phyloP scores from a whole-genome alignment of 2,797 vertebrate genomes.

The Limosa lapponica region DNA sequence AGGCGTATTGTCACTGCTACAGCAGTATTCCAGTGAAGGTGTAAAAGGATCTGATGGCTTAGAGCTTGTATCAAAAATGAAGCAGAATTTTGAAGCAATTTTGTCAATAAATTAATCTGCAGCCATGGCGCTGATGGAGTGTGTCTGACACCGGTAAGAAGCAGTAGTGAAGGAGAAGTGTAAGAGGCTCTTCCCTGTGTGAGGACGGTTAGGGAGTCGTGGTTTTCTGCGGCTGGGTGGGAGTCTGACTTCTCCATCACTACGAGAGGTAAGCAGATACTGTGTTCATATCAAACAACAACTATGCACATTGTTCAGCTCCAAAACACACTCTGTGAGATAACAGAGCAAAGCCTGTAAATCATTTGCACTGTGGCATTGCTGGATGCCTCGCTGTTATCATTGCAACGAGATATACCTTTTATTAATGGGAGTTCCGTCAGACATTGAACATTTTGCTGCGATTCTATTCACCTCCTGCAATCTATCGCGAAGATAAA shows the following conservation, averaged over 20 bases:
- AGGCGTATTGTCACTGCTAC: neutral
- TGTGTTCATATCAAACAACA: neutral
- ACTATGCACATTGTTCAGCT: neutral
- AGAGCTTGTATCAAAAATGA: neutral
- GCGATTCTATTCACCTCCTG: neutral
- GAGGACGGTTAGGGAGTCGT: rapidly evolving
- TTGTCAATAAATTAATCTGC: neutral
- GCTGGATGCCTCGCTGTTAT: neutral
- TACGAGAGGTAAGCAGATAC: neutral
- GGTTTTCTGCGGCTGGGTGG: rapidly evolving
- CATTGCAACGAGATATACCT: neutral
- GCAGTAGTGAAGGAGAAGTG: neutral
- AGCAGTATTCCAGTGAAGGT: neutral
- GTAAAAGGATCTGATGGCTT: neutral
- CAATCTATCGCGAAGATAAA: neutral
- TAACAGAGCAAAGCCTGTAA: neutral
- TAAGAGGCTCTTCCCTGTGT: rapidly evolving
- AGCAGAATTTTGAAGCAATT: neutral
- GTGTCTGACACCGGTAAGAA: neutral
- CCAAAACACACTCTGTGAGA: neutral
- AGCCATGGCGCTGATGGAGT: neutral
- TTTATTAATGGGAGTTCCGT: rapidly evolving
- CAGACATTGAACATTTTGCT: neutral
- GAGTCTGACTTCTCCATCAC: rapidly evolving
- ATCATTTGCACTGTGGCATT: neutral